Evolutionary conservation across 1,140 invertebrate genomes (phyloP).

Genomic region (Saccostrea glomerata): DNA sequence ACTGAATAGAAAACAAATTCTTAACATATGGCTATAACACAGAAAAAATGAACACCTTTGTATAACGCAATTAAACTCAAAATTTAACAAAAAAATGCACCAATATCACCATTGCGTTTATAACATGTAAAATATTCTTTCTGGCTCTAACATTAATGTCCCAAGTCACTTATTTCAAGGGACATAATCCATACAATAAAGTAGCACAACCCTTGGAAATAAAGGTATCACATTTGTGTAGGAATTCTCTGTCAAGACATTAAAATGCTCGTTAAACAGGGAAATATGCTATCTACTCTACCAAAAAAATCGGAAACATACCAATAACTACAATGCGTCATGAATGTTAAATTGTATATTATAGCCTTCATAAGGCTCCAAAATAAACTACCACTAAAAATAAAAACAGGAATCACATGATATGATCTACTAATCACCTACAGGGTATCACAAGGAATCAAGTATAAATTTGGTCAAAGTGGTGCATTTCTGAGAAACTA

Average conservation of each 20-base stretch:
- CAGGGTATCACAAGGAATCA: background rate
- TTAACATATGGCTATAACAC: background rate
- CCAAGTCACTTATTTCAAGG: background rate
- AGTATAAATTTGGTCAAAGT: background rate
- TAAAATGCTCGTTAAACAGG: slow-evolving; percentile 23
- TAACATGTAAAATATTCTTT: background rate
- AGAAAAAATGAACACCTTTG: slow-evolving; percentile 3
- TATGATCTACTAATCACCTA: background rate
- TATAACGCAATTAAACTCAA: background rate
- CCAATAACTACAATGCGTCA: background rate
- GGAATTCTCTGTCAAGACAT: slow-evolving; percentile 7
- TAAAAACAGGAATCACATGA: background rate
- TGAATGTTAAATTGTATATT: background rate
- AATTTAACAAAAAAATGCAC: slow-evolving; percentile 14
- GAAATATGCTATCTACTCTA: background rate
- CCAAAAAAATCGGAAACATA: background rate
- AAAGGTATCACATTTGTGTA: background rate
- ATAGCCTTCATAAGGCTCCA: slow-evolving; percentile 10
- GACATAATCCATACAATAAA: background rate
- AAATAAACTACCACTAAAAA: background rate
- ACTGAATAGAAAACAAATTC: background rate
- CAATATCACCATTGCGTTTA: slow-evolving; percentile 18
- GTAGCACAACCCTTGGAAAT: slow-evolving; percentile 18
- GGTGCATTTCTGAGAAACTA: background rate
- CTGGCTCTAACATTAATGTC: background rate